Evolutionary conservation across 1,140 invertebrate species (phyloP), one percentile per base, ranked within the genome.

Genomic region (Meloidogyne hapla): DNA sequence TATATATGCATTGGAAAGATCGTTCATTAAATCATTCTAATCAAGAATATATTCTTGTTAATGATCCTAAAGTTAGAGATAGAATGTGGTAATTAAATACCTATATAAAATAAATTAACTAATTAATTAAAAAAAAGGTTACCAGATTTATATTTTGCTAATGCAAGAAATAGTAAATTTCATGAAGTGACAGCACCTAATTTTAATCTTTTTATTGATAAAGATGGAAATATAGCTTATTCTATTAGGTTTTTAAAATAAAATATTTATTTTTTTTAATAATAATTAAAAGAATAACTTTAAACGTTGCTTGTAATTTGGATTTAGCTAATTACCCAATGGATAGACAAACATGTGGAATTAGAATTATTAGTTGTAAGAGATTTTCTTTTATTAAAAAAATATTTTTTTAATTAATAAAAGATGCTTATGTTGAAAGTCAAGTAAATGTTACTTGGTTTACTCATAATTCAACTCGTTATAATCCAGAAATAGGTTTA

Each of bases 61-160:
- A 82, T 63, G 83, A 86, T 45, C 73, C 74, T 33, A 76, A 80
- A 42, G 77, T 87, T 61, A 69, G 80, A 28, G 77, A 86, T 21
- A 73, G 83, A 67, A 82, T 86, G 42, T 86, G 84, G 84, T 75
- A 62, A 75, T 42, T 25, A 48, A 23, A 75, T 68, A 3, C 15
- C 13, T 18, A 73, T 67, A 9, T 42, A 10, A 38, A 67, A 90
- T 56, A 45, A 2, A 8, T 73, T 63, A 28, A 21, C 15, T 63
- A n/a, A 65, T 45, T 56, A 21, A n/a, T 33, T 26, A 15, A 61
- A 18, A 18, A 40, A 33, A 65, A 73, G 91, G 91, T 90, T 91
- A 74, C 84, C 84, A 18, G 84, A 86, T 72, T 62, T 86, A 15
- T 86, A 86, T 76, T 87, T 86, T 77, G 75, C 84, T 8, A 86